Conservation (phyloP, 2,888 invertebrate species). For the Yponomeuta plumbellus region DNA sequence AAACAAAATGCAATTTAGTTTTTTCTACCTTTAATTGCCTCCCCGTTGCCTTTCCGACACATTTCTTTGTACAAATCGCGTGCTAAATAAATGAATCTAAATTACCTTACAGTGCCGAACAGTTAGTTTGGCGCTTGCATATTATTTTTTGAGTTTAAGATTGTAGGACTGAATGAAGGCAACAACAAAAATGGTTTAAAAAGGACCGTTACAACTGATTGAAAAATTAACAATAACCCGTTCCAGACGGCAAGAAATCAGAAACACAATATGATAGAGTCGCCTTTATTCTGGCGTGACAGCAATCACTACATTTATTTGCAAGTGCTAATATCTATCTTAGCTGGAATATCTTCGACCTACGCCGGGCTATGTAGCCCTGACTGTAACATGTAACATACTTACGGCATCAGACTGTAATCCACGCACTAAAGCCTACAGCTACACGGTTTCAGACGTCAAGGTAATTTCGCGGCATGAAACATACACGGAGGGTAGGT, state of each 20-base stretch:
- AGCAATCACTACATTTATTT: no score
- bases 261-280: no score
- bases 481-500: neutral
- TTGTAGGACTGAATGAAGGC: no score
- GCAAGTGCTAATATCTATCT: no score
- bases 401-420: neutral
- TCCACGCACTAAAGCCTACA: neutral
- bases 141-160: no score
- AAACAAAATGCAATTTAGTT: neutral
- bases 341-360: no score
- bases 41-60: neutral
- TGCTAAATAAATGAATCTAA: neutral
- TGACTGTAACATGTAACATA: neutral
- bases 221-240: no score
- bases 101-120: neutral
- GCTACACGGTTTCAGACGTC: neutral
- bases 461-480: conserved; percentile 1
- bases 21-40: conserved; percentile 2
- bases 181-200: no score
- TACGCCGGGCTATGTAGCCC: neutral
- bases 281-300: no score
- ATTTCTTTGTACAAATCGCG: conserved; percentile 2
- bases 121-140: neutral
- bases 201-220: no score
- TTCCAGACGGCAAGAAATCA: no score